phyloP scores from a whole-genome alignment of 2,797 vertebrate genomes.

The Phrynocephalus forsythii region DNA sequence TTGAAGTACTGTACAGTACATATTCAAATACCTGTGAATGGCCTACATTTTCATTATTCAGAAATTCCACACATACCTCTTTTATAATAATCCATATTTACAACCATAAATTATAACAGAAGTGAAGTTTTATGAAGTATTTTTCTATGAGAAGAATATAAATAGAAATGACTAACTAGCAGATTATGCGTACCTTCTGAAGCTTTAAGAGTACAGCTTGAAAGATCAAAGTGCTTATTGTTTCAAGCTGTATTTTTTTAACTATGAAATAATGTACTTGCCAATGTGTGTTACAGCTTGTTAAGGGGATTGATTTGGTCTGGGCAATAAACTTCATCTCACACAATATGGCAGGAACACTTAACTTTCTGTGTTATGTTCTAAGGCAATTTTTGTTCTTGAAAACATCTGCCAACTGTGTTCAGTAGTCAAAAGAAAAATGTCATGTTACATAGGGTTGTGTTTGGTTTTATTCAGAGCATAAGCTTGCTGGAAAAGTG shows the following conservation, averaged over 20 bases:
- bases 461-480: slow-evolving; percentile 72
- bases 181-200: slow-evolving; percentile 57
- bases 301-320: slow-evolving; percentile 79
- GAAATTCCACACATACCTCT: slow-evolving; percentile 17
- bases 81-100: slow-evolving; percentile 11
- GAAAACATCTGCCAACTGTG: slow-evolving; percentile 83
- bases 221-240: slow-evolving; percentile 77
- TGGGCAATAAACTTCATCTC: slow-evolving; percentile 82
- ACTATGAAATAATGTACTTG: slow-evolving; percentile 77
- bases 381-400: slow-evolving; percentile 82
- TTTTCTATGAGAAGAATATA: slow-evolving; percentile 38
- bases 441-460: slow-evolving; percentile 80
- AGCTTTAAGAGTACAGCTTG: slow-evolving; percentile 60
- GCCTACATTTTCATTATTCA: slow-evolving; percentile 40
- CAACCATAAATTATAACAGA: slow-evolving; percentile 9
- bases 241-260: slow-evolving; percentile 76
- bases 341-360: slow-evolving; percentile 80
- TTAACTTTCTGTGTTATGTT: slow-evolving; percentile 80
- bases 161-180: slow-evolving; percentile 53
- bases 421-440: slow-evolving; percentile 82
- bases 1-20: slow-evolving; percentile 6
- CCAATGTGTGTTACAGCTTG: slow-evolving; percentile 74
- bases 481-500: slow-evolving; percentile 71
- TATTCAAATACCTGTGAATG: slow-evolving; percentile 43
- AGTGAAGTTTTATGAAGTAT: slow-evolving; percentile 44